Base-by-base conservation (phyloP, 64 coral and sea anemone species). In the Stylophora pistillata region DNA sequence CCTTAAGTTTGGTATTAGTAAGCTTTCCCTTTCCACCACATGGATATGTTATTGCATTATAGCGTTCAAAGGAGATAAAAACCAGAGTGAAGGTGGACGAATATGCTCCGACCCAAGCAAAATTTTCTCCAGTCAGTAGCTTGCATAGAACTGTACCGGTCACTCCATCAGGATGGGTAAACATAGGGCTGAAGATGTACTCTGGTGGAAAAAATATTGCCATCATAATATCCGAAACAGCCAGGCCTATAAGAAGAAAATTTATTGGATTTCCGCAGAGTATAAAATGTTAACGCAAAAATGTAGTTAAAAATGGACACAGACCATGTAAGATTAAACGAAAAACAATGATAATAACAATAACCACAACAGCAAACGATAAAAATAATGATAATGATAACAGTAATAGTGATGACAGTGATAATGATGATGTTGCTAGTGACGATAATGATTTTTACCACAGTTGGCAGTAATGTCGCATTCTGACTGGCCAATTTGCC, bases 201-300 rank as follows among this genome's bases (percentile, higher is more conserved):
- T 58, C 55, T 60, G 72, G 73, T 2, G 62, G 5, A 11, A 62
- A 10, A 47, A 88, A 88, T 1, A 61, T 20, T 28, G 71, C 86
- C 0, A 32, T 10, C 12, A 88, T 53, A 17, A 91, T 77, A n/a
- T 91, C 89, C 32, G 74, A 30, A 13, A 86, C 29, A 23, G 89
- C 89, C 20, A 91, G 21, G 56, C 76, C 61, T 9, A 86, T 32
- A 13, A 91, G 71, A 13, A 91, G 80, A 18, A 74, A 85, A 58
- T 91, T 83, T 23, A 91, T 85, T 11, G 89, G 89, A 18, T 56
- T 88, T 16, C 30, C 31, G 56, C 73, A 18, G 23, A 60, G 15
- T 58, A 52, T 33, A 77, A 88, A 18, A 23, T 15, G 56, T 57
- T 57, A 5, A 65, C 25, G 23, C 5, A 28, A 25, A 68, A 25